Base-by-base conservation (phyloP, 2,797 vertebrate species). In the Epinephelus coioides region DNA sequence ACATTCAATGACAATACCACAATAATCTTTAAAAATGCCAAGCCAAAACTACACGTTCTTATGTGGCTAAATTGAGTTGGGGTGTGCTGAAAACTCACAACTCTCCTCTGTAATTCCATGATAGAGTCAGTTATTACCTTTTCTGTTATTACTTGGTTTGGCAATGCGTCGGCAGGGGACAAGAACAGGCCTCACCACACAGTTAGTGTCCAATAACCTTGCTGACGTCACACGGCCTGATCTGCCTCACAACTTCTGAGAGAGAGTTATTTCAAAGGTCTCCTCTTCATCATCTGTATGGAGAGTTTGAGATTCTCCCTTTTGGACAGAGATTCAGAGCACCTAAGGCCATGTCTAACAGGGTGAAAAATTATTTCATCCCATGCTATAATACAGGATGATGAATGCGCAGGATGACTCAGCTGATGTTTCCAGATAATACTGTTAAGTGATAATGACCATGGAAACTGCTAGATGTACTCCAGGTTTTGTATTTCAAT, bases 221-320 rank as follows among this genome's bases (percentile, higher is more conserved):
- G 3, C 1, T 55, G 30, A 50, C 6, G 7, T 60, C 61, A 46
- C 30, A 12, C 11, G 13, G 14, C 18, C 10, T 40, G 9, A 21
- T 55, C 66, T 25, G 21, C 17, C 44, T 14, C 50, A 50, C 62
- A 56, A 43, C 44, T 50, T 49, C 27, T 21, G 12, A 19, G 34
- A 15, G n/a, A 53, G 34, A 64, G 50, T 7, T 67, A 27, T 67
- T 79, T 66, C 19, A 51, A 23, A 46, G 40, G 19, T 21, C 12
- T 46, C 60, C 10, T 57, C 53, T 49, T 25, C 43, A 17, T 30
- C 6, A 3, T 60, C 25, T 47, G 15, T 25, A 2, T 2, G 9
- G 40, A 13, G 40, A 25, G 53, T 46, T 57, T 46, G 54, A 69
- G 10, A 4, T 34, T 34, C 9, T 57, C 25, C 15, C 15, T 15